A percentile compares a stretch with the other conserved stretches of the same genome.
Conservation (phyloP, 1,140 invertebrate species). For the Diachasmimorpha longicaudata region DNA sequence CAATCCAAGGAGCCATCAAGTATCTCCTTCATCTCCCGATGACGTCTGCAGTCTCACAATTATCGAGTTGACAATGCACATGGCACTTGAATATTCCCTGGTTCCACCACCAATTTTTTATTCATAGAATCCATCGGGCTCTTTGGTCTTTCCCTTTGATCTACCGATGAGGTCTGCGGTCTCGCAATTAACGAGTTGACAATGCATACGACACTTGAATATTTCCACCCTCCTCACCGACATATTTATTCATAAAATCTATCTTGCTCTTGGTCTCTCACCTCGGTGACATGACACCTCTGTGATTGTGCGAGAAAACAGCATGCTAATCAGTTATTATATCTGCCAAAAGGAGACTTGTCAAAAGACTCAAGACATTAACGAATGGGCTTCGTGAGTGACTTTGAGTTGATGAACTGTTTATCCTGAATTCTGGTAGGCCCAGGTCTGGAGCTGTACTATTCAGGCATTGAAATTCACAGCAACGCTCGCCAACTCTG, state of each 20-base stretch:
- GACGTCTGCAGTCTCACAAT: not conserved
- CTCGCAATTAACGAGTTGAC: not conserved
- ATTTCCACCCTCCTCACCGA: not conserved
- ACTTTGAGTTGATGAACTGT: not conserved
- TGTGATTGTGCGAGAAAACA: not conserved
- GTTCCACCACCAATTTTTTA: not conserved
- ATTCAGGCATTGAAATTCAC: constrained; percentile 78
- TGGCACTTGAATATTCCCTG: not conserved
- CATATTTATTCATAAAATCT: not conserved
- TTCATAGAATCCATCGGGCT: not conserved
- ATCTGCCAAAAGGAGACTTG: not conserved
- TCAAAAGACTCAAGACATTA: not conserved
- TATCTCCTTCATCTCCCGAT: not conserved
- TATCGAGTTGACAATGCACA: not conserved
- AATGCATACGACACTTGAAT: not conserved
- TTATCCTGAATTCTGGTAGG: constrained; percentile 32
- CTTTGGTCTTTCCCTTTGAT: constrained; percentile 1
- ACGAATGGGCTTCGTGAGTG: not conserved
- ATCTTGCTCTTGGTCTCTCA: not conserved
- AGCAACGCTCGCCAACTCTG: constrained; percentile 75
- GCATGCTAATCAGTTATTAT: not conserved
- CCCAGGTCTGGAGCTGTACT: constrained; percentile 45
- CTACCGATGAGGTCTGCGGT: not conserved
- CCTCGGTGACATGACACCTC: not conserved
- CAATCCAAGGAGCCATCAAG: constrained; percentile 4